phyloP scores from a whole-genome alignment of 2,888 invertebrate species.

The Dascillus cervinus region DNA sequence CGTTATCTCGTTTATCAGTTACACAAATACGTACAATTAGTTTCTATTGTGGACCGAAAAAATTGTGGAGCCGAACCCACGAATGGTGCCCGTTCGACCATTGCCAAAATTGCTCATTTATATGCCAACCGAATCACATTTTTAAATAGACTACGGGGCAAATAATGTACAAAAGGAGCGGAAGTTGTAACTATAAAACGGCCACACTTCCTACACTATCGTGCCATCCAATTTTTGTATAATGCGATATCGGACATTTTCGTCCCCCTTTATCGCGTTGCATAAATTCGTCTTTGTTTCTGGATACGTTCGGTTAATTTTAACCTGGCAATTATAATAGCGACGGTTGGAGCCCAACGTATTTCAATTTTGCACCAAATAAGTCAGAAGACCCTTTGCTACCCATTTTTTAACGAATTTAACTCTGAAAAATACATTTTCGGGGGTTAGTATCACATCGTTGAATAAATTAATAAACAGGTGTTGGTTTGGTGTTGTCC shows the following conservation, averaged over 20 bases:
- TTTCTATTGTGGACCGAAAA: no score
- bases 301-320: not conserved
- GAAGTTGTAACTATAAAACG: conserved; percentile 15
- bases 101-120: conserved; percentile 15
- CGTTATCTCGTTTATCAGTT: no score
- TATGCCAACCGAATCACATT: conserved; percentile 14
- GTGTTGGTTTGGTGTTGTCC: no score
- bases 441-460: no score
- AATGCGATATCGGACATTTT: not conserved
- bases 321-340: not conserved
- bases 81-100: conserved; percentile 7
- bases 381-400: no score
- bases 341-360: not conserved
- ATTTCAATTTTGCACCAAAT: no score
- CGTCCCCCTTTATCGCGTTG: not conserved
- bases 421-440: no score
- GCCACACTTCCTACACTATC: conserved; percentile 15
- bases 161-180: conserved; percentile 15
- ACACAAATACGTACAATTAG: no score
- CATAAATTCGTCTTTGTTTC: not conserved
- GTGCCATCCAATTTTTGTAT: conserved; percentile 2
- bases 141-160: conserved; percentile 10
- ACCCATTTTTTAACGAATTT: no score
- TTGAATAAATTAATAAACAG: no score
- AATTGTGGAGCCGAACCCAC: conserved; percentile 4